A percentile compares a stretch with the other conserved stretches of the same genome.
Evolutionary conservation across 2,113 vertebrate species (phyloP).

Genomic region (Pycnonotus jocosus): DNA sequence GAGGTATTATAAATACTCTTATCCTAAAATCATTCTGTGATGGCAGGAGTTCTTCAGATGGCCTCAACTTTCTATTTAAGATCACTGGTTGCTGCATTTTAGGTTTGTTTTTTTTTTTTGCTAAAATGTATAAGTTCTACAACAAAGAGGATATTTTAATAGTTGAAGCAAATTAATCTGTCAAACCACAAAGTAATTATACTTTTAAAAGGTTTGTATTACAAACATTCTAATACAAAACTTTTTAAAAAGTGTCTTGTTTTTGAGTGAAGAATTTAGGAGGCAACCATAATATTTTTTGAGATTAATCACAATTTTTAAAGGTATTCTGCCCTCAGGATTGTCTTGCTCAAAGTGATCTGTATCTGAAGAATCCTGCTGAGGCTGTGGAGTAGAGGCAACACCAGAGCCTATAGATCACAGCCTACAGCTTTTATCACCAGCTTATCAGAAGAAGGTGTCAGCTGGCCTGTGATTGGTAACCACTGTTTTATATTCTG

Average conservation of each 20-base stretch:
- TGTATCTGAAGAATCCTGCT: background rate
- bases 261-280: background rate
- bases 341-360: constrained; percentile 1
- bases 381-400: constrained; percentile 31
- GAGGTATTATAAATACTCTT: background rate
- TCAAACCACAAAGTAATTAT: background rate
- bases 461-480: constrained; percentile 79
- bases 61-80: background rate
- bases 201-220: background rate
- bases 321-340: background rate
- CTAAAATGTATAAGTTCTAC: background rate
- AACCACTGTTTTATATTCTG: constrained; percentile 66
- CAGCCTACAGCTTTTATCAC: constrained; percentile 69
- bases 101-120: background rate
- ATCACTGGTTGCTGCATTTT: background rate
- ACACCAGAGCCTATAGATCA: constrained; percentile 64
- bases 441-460: constrained; percentile 75
- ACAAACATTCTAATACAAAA: background rate
- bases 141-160: background rate
- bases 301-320: background rate
- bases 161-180: background rate
- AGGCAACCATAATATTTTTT: background rate
- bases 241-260: background rate
- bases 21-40: background rate
- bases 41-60: background rate